These are phyloP conservation scores for Cerceris ruficornis DNA, from an alignment of 2,888 invertebrate species.

Conservation along the genomic window DNA sequence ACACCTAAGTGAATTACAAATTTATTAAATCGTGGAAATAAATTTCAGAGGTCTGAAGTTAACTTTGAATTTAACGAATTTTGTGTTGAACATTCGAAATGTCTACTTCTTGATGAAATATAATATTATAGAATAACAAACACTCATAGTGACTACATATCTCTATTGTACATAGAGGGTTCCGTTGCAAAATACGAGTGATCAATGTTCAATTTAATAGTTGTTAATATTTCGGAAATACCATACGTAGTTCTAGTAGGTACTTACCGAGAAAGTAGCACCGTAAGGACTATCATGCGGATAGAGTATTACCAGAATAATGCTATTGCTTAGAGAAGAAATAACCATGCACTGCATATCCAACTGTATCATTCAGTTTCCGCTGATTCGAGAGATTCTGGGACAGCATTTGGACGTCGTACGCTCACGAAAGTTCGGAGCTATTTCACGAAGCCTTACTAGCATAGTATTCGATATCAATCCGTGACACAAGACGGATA, in stretches of 20 bases:
- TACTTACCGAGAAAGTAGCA: background rate
- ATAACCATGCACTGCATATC: background rate
- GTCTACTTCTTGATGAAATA: too few relatives aligned
- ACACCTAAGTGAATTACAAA: conserved; percentile 45
- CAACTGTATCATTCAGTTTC: background rate
- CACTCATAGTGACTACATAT: background rate
- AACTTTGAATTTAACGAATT: too few relatives aligned
- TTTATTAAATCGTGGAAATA: conserved; percentile 45
- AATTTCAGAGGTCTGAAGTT: conserved; percentile 32
- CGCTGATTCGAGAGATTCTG: conserved; percentile 6
- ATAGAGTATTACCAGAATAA: background rate
- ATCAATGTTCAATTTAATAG: background rate
- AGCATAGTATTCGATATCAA: conserved; percentile 70
- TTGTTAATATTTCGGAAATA: background rate
- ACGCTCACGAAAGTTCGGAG: conserved; percentile 19
- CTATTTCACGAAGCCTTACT: conserved; percentile 59
- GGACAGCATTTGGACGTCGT: conserved; percentile 5
- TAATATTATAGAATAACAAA: too few relatives aligned
- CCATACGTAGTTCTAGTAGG: background rate
- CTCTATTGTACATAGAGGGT: background rate
- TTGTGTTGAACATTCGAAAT: too few relatives aligned
- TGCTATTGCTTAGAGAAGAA: background rate
- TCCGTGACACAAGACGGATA: conserved; percentile 71
- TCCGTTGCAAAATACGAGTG: background rate
- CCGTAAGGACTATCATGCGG: too few relatives aligned